phyloP scores from a whole-genome alignment of 2,113 vertebrate genomes.

The Stegostoma tigrinum region DNA sequence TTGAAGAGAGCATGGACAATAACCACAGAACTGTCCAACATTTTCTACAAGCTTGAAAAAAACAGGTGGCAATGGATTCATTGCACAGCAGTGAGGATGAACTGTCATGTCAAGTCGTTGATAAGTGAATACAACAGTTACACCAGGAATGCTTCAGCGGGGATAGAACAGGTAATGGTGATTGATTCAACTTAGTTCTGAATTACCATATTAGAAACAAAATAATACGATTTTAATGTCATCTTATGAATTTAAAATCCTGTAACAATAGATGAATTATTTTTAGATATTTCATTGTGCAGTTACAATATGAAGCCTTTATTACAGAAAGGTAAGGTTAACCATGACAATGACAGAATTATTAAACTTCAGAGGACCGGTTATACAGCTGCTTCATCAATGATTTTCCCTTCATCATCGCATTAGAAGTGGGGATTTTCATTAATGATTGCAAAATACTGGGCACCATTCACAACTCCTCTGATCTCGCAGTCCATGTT shows the following conservation, averaged over 20 bases:
- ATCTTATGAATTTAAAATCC: background rate
- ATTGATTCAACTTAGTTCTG: background rate
- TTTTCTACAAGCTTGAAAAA: conserved; percentile 84
- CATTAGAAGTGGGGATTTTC: too few species aligned
- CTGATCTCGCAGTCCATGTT: too few species aligned
- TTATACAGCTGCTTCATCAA: background rate
- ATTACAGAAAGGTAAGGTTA: background rate
- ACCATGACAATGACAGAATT: background rate
- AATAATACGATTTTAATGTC: background rate
- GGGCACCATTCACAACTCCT: too few species aligned
- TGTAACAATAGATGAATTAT: background rate
- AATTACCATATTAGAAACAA: background rate
- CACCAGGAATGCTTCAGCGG: conserved; percentile 58
- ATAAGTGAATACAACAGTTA: conserved; percentile 68
- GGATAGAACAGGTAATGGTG: conserved; percentile 72
- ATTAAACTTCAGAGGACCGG: background rate
- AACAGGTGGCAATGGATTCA: conserved; percentile 85
- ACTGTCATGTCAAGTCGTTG: conserved; percentile 84
- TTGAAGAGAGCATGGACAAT: conserved; percentile 85
- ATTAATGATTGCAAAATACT: too few species aligned
- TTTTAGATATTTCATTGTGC: background rate
- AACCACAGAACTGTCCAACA: conserved; percentile 84
- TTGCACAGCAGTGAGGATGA: conserved; percentile 77
- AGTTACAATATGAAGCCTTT: background rate
- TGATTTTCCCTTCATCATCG: too few species aligned